phyloP scores from a whole-genome alignment of 2,888 invertebrate genomes.

The Melieria omissa region DNA sequence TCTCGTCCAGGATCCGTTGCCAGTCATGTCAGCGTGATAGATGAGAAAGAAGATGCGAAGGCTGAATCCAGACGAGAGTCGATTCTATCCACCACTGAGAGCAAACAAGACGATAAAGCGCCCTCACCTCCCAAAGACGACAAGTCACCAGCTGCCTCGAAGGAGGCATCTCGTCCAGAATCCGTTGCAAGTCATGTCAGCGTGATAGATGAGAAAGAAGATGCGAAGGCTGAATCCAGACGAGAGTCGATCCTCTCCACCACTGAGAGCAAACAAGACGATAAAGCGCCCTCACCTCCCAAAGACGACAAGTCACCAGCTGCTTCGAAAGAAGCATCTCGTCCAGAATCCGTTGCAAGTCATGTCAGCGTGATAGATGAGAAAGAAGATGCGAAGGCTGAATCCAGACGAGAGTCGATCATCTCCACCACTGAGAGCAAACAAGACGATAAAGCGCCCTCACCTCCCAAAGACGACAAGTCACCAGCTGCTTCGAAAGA shows the following conservation, averaged over 20 bases:
- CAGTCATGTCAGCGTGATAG: constrained; percentile 23
- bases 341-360: constrained; percentile 37
- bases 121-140: no score
- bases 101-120: neutral
- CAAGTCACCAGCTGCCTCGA: constrained; percentile 5
- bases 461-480: no score
- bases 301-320: constrained; percentile 43
- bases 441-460: neutral
- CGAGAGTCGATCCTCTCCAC: neutral
- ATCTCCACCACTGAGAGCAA: constrained; percentile 21
- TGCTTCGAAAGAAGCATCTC: neutral
- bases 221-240: no score
- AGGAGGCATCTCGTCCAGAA: no score
- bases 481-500: no score
- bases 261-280: constrained; percentile 35
- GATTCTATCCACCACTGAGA: neutral
- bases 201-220: neutral
- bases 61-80: neutral
- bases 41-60: constrained; percentile 13
- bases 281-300: constrained; percentile 34
- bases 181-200: no score
- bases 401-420: constrained; percentile 34
- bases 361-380: neutral
- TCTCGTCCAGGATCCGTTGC: constrained; percentile 9
- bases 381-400: constrained; percentile 4